Evolutionary conservation across 2,888 invertebrate genomes (phyloP).

Genomic region (Patella caerulea): DNA sequence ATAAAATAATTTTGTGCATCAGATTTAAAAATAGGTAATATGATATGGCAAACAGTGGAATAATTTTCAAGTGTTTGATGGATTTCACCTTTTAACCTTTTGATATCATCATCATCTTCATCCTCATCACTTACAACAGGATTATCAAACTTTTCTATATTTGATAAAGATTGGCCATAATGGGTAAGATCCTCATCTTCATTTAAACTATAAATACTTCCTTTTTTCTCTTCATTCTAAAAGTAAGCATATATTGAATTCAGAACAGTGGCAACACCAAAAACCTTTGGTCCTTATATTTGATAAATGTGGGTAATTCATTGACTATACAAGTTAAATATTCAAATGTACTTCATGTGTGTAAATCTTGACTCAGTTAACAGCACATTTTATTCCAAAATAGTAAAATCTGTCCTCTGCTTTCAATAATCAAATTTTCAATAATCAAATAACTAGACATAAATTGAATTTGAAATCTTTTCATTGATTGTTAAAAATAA

Average conservation of each 20-base stretch:
- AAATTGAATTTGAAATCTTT: no score
- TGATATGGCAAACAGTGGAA: no score
- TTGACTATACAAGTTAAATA: conserved; percentile 5
- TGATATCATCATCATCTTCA: conserved; percentile 81
- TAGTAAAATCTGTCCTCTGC: no score
- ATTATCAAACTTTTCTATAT: conserved; percentile 93
- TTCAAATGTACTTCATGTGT: neutral
- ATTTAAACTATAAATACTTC: conserved; percentile 84
- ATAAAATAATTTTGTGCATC: no score
- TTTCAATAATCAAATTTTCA: no score
- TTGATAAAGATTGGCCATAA: conserved; percentile 87
- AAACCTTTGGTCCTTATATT: neutral
- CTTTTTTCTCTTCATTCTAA: conserved; percentile 66
- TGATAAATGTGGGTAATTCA: neutral
- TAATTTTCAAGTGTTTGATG: no score
- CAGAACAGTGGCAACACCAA: neutral
- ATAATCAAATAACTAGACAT: no score
- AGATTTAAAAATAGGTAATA: no score
- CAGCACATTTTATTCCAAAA: no score
- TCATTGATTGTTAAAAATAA: no score
- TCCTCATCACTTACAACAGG: conserved; percentile 77
- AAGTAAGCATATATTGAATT: neutral
- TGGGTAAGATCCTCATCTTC: conserved; percentile 90
- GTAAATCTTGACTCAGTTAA: neutral
- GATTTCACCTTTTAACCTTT: neutral